These are phyloP conservation scores for Dipodomys ordii DNA, from an alignment of 2,113 vertebrate genomes.

Conservation along the genomic window DNA sequence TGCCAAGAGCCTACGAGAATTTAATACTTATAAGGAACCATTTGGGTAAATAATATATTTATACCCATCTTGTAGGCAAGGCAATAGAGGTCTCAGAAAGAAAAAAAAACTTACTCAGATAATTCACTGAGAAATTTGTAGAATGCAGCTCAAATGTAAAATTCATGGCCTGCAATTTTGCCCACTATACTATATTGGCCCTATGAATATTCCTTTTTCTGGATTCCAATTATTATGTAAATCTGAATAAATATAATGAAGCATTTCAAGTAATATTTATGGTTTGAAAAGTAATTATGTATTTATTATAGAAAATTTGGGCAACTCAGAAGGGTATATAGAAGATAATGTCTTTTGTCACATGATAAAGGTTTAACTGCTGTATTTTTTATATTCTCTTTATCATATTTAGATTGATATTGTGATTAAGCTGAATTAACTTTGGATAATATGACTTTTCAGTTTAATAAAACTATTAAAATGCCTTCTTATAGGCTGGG, in stretches of 20 bases:
- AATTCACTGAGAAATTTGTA: background rate
- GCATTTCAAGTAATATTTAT: background rate
- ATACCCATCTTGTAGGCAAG: background rate
- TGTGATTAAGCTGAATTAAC: slow-evolving; percentile 13
- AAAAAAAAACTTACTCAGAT: background rate
- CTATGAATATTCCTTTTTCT: background rate
- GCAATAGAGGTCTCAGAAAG: background rate
- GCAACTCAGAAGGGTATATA: slow-evolving; percentile 22
- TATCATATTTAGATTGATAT: background rate
- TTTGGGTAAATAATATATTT: background rate
- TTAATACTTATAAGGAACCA: slow-evolving; percentile 2
- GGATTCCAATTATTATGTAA: background rate
- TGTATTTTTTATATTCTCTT: slow-evolving; percentile 12
- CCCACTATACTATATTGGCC: background rate
- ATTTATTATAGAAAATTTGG: background rate
- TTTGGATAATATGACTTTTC: slow-evolving; percentile 12
- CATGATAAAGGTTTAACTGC: background rate
- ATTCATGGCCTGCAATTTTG: background rate
- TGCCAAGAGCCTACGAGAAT: background rate
- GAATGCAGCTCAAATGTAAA: background rate
- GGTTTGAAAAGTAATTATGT: background rate
- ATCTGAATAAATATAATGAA: background rate
- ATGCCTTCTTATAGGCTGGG: background rate
- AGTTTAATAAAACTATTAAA: slow-evolving; percentile 39
- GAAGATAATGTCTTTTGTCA: slow-evolving; percentile 4